Percentiles rank a stretch among this genome's conserved stretches.
phyloP scores from a whole-genome alignment of 2,797 vertebrate species.

The Carduelis carduelis region DNA sequence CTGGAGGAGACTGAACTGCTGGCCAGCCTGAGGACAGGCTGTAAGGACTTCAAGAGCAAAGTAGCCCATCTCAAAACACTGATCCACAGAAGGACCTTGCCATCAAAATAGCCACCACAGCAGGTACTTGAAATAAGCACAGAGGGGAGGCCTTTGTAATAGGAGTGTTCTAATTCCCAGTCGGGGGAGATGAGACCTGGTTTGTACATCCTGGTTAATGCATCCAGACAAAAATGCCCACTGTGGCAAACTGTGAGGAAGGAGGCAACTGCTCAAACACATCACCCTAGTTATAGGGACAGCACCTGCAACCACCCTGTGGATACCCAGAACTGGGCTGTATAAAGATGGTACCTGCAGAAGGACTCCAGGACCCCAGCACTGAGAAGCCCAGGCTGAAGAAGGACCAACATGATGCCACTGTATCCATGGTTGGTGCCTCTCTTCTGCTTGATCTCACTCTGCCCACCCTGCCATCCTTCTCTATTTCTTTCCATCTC shows the following conservation, averaged over 20 bases:
- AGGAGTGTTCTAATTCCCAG: not conserved
- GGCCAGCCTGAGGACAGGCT: not conserved
- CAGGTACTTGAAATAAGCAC: not conserved
- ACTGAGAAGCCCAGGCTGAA: not conserved
- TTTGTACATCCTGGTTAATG: not conserved
- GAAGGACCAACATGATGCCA: rapidly evolving
- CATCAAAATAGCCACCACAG: not conserved
- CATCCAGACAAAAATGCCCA: not conserved
- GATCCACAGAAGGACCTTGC: not conserved
- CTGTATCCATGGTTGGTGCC: not conserved
- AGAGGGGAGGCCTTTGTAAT: not conserved
- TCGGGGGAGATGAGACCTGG: rapidly evolving
- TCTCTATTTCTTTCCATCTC: not conserved
- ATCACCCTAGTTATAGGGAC: not conserved
- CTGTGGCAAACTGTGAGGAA: not conserved
- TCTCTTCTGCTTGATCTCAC: not conserved
- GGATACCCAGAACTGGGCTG: not conserved
- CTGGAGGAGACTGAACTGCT: not conserved
- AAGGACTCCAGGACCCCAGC: rapidly evolving
- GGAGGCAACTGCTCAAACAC: not conserved
- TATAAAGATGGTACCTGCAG: not conserved
- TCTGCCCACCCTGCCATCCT: rapidly evolving
- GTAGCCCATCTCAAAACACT: not conserved
- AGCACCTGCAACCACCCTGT: not conserved
- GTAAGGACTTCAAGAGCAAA: not conserved